Evolutionary conservation across 1,140 invertebrate species (phyloP).

Genomic region (Drosophila bifasciata): DNA sequence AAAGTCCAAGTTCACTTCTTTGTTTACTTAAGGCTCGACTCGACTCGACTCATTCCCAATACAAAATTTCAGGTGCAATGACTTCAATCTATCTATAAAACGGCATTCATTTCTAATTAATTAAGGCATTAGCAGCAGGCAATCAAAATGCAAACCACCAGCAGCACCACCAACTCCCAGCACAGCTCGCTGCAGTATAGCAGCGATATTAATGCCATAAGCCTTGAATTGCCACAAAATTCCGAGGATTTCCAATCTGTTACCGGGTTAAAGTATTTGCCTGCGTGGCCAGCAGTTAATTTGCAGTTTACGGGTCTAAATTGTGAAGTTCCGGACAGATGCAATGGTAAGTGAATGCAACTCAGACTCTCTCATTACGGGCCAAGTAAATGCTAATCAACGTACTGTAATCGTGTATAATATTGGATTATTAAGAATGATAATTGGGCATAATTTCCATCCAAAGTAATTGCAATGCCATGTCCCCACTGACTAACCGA

Average conservation of each 20-base stretch:
- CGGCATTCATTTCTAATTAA: background rate
- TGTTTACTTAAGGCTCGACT: too few relatives aligned
- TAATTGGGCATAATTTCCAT: conserved; percentile 25
- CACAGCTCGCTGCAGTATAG: conserved; percentile 72
- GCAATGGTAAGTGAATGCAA: conserved; percentile 83
- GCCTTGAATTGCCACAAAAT: conserved; percentile 58
- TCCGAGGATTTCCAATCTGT: conserved; percentile 50
- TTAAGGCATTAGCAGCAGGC: background rate
- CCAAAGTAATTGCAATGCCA: conserved; percentile 15
- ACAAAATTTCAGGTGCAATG: conserved; percentile 9
- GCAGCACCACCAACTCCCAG: conserved; percentile 37
- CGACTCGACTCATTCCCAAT: too few relatives aligned
- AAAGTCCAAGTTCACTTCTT: background rate
- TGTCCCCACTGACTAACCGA: background rate
- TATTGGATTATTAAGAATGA: conserved; percentile 28
- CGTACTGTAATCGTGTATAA: conserved; percentile 20
- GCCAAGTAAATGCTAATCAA: background rate
- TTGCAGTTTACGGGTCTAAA: conserved; percentile 90
- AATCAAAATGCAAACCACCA: conserved; percentile 40
- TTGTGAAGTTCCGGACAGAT: conserved; percentile 86
- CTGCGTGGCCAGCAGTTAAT: conserved; percentile 87
- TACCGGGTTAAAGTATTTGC: conserved; percentile 86
- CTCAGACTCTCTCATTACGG: background rate
- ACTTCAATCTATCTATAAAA: background rate
- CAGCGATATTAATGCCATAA: conserved; percentile 78